Base-by-base conservation (phyloP, 1,140 invertebrate species). In the Andricus grossulariae region DNA sequence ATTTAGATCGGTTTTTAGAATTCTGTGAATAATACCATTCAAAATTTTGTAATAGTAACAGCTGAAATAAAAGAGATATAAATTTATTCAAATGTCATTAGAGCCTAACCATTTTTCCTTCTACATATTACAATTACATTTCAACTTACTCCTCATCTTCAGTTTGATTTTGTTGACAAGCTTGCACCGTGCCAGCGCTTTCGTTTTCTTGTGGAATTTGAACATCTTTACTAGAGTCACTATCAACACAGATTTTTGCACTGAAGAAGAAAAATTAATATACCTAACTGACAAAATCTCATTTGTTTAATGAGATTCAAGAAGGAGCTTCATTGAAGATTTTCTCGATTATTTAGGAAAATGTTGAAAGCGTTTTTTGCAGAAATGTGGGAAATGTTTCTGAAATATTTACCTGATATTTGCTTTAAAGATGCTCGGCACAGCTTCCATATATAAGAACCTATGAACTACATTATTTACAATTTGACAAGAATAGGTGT, bases 391-490 rank as follows among this genome's bases (percentile, higher is more conserved):
- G 3, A 19, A 21, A 21, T 57, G 11, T 32, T 60, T 25, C 11
- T 15, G 3, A 32, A 60, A 60, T 39, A 39, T 66, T 66, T 39
- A 66, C 60, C 13, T 66, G 21, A 39, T 25, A 32, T 66, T 39
- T 66, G 16, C 25, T 16, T 15, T 16, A 39, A 66, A 66, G 13
- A 66, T 66, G 16, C 60, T 66, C 15, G 60, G 60, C 39, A 66
- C 25, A n/a, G 60, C 60, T 6, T 66, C 25, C n/a, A 66, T 45
- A n/a, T 66, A 32, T n/a, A 66, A 66, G n/a, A 66, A 66, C 39
- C 60, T 66, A 32, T 66, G 60, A 16, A 66, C 60, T 45, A n/a
- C 16, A 4, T 66, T 66, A 66, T 66, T 66, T 66, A 66, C 60
- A 66, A 66, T 66, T 66, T 66, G 60, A 39, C 60, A 66, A 39